Percentiles rank a stretch among this genome's conserved stretches.
Conservation (phyloP, 2,797 vertebrate species). For the Schizopygopsis pylzovi region DNA sequence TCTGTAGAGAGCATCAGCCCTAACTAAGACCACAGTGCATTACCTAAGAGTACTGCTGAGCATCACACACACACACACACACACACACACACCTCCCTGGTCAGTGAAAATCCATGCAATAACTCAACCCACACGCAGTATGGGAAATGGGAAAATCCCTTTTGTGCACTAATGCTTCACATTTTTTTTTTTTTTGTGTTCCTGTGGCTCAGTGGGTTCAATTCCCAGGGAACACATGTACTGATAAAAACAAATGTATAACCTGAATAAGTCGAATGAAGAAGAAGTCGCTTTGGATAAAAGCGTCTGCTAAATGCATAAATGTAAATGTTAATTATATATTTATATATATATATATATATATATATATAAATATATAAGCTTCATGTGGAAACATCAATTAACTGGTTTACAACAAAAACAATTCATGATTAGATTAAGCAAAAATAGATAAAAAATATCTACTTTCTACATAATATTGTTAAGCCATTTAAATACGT, state of each 20-base stretch:
- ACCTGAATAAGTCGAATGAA: no score
- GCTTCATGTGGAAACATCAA: not conserved
- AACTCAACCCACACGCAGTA: not conserved
- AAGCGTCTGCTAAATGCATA: no score
- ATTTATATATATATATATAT: not conserved
- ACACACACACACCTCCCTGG: not conserved
- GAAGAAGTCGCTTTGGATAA: no score
- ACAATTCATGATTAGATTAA: not conserved
- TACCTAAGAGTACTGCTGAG: conserved; percentile 8
- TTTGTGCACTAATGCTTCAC: not conserved
- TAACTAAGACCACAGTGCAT: conserved; percentile 20
- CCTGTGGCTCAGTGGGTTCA: no score
- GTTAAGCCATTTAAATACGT: not conserved
- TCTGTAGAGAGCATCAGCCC: conserved; percentile 1
- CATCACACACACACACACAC: conserved; percentile 21
- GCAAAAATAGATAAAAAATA: not conserved
- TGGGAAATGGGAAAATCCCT: not conserved
- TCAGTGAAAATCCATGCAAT: conserved; percentile 11
- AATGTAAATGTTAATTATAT: no score
- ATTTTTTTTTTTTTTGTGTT: not conserved
- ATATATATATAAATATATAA: not conserved
- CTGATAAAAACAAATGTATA: no score
- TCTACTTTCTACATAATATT: not conserved
- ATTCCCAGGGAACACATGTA: no score
- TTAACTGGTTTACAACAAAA: not conserved